Percentiles rank a stretch among this genome's conserved stretches.
Evolutionary conservation across 1,140 invertebrate genomes (phyloP).

Genomic region (Hestina assimilis): DNA sequence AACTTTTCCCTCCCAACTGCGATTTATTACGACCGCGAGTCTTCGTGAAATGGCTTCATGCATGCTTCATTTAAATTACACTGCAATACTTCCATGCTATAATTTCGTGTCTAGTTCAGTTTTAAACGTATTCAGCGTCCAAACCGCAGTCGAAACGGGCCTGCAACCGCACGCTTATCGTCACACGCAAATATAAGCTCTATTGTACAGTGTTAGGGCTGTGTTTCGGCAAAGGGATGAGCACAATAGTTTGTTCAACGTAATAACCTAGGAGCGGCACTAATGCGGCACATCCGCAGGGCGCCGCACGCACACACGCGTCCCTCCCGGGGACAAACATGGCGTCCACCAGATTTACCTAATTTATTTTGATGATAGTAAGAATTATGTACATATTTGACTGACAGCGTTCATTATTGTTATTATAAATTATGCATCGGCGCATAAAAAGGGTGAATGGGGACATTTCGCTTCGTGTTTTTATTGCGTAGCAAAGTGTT

Average conservation of each 20-base stretch:
- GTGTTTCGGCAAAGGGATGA: not conserved
- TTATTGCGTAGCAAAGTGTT: not conserved
- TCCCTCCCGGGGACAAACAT: constrained; percentile 24
- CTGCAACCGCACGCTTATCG: not conserved
- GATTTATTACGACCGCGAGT: constrained; percentile 2
- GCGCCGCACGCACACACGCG: constrained; percentile 23
- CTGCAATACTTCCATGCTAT: constrained; percentile 20
- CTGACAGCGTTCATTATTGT: constrained; percentile 24
- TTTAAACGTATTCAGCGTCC: constrained; percentile 32
- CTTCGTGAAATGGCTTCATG: constrained; percentile 9
- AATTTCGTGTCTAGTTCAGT: constrained; percentile 33
- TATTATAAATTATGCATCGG: constrained; percentile 13
- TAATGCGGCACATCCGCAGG: constrained; percentile 47
- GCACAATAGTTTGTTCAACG: constrained; percentile 34
- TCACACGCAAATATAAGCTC: not conserved
- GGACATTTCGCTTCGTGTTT: not conserved
- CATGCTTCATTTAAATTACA: constrained; percentile 23
- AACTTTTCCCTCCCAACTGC: constrained; percentile 1
- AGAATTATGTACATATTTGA: constrained; percentile 38
- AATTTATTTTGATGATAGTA: constrained; percentile 41
- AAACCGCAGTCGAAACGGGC: constrained; percentile 32
- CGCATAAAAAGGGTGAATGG: constrained; percentile 9
- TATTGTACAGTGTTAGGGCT: not conserved
- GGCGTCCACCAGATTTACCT: constrained; percentile 36
- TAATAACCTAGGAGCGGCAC: constrained; percentile 42